Base-by-base conservation (phyloP, 35 echinoderm and acorn worm species). In the Hemicentrotus pulcherrimus region DNA sequence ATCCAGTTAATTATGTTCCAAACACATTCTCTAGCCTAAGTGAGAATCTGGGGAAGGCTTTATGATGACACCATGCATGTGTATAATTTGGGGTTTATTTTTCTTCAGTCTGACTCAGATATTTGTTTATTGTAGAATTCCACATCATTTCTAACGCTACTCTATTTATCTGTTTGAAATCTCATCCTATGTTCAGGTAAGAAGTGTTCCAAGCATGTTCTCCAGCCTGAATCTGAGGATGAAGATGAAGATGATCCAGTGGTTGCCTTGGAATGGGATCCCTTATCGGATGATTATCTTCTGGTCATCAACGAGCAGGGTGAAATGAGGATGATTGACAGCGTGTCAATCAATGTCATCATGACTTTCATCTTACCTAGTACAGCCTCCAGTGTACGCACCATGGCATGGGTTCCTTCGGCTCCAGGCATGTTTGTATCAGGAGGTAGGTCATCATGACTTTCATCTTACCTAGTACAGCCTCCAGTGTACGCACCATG, bases 361-460 rank as follows among this genome's bases (percentile, higher is more conserved):
- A 97, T 96, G 90, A 96, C 95, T 31, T 99, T 99, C 92, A 88
- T 94, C 32, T 71, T 95, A 58, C 98, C 98, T 6, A 99, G 96
- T 95, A 94, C 96, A 0, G 97, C 97, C 65, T 95, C 95, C 19
- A 78, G 97, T 22, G 94, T 99, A 16, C 87, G 95, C 47, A 99
- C 98, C 5, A 48, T 99, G 61, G 97, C 98, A 13, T 99, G 98
- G 98, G 97, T 99, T 55, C 97, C 98, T 30, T 97, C 97, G 30
- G 98, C 98, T 86, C 98, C 98, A 45, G 98, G 98, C n/a, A 99
- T 99, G 98, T 99, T 99, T 96, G 96, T 97, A 22, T 98, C 97
- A 85, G 98, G 98, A 97, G 98, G 98, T 99, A 95, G 48, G 92
- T 92, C 15, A 90, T 41, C 35, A 41, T 41, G 35, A 41, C 35